Evolutionary conservation across 2,113 vertebrate genomes (phyloP).

Genomic region (Anhinga anhinga): DNA sequence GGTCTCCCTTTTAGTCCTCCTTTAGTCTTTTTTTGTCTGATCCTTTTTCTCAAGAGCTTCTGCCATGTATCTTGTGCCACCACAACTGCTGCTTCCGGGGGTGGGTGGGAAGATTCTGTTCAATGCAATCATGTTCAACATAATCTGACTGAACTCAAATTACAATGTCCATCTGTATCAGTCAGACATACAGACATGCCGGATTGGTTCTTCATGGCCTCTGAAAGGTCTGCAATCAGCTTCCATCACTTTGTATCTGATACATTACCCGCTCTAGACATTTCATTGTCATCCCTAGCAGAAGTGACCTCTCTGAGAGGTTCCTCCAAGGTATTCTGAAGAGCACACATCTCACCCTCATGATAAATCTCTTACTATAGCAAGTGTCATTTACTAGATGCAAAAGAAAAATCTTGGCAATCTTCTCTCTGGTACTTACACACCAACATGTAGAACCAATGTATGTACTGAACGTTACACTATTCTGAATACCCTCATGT

Average conservation of each 20-base stretch:
- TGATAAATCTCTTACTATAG: neutral
- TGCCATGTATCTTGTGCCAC: neutral
- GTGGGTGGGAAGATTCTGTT: neutral
- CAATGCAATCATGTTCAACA: neutral
- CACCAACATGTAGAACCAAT: neutral
- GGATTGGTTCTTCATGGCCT: neutral
- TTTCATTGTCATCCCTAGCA: neutral
- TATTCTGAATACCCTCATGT: fast-evolving
- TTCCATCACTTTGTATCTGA: neutral
- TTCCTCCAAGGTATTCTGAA: neutral
- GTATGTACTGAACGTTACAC: fast-evolving
- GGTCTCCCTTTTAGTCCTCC: neutral
- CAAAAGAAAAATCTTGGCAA: neutral
- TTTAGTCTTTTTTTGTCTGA: neutral
- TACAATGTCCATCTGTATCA: neutral
- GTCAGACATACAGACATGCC: neutral
- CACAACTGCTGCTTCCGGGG: neutral
- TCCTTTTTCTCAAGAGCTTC: neutral
- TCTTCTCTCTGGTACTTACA: neutral
- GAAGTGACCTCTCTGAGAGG: neutral
- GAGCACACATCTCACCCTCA: neutral
- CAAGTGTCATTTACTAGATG: neutral
- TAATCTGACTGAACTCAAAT: neutral
- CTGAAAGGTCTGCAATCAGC: neutral
- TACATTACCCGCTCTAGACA: neutral